phyloP scores from a whole-genome alignment of 2,888 invertebrate genomes.

The Drosophila yooni region DNA sequence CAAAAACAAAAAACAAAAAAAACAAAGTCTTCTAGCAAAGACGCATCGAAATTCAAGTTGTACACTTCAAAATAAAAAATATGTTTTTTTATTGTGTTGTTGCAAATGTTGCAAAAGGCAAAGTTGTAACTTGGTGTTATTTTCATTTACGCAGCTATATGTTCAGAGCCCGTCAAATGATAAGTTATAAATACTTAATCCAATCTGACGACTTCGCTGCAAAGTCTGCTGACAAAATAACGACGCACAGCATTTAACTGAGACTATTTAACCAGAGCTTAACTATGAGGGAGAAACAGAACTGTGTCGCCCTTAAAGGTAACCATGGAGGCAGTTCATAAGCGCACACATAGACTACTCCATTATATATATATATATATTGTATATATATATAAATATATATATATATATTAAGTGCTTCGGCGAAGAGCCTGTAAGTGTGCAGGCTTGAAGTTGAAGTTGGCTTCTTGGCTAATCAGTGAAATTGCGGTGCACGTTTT shows the following conservation, averaged over 20 bases:
- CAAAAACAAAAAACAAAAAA: background rate
- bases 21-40: background rate
- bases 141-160: background rate
- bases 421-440: constrained; percentile 1
- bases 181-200: background rate
- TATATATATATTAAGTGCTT: background rate
- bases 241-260: background rate
- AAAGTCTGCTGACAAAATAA: background rate
- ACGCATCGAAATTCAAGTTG: background rate
- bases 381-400: background rate
- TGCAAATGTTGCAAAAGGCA: background rate
- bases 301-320: background rate
- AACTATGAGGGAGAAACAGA: background rate
- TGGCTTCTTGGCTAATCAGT: constrained; percentile 49
- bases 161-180: background rate
- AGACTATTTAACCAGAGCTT: background rate
- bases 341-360: background rate
- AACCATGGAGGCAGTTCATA: constrained; percentile 1
- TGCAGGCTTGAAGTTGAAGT: constrained; percentile 42
- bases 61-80: too few relatives aligned
- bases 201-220: background rate
- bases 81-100: too few relatives aligned
- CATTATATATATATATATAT: background rate
- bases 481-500: constrained; percentile 35
- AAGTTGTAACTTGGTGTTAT: background rate